Evolutionary conservation across 1,140 invertebrate genomes (phyloP), one percentile per base, ranked within the genome.

Genomic region (Cecropterus lyciades): DNA sequence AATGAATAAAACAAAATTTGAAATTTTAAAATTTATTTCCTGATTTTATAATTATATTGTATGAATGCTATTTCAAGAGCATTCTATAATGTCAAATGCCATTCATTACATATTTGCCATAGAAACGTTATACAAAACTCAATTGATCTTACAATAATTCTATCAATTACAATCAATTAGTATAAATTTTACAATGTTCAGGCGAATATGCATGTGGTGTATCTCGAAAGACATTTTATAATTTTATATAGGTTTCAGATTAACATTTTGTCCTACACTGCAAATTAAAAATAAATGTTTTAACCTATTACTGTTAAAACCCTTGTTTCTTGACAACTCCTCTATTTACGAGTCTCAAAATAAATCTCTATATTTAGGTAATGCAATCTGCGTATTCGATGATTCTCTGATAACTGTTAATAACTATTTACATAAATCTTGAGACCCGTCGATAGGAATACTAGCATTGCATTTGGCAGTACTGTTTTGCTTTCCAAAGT

Each of bases 101-200:
- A 84, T 89, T 84, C 69, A 77, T 84, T 84, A 87, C 76, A 86
- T 87, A 87, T 87, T 84, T 81, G 82, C 79, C 82, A 85, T 88
- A 91, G 82, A 91, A 89, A 88, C 80, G 76, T 86, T 84, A 86
- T 89, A 89, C 75, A 91, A 91, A 91, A 87, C 80, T 84, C 80
- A 88, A 91, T 79, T 84, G 84, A 80, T 83, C 84, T 88, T 86
- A 87, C 72, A 84, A 77, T 82, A 87, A 80, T 79, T 82, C 64
- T 79, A 79, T 79, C 53, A 79, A 77, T 84, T 60, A 33, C 30
- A 33, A 33, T 33, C 30, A 33, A 33, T 33, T 33, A 33, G 30
- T 80, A 84, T 67, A 80, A 77, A 79, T 82, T 79, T 82, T 79
- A 84, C 78, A 82, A 70, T 77, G 64, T 75, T 79, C 68, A 71